Conservation (phyloP, 2,797 vertebrate species). For the Vipera ursinii region DNA sequence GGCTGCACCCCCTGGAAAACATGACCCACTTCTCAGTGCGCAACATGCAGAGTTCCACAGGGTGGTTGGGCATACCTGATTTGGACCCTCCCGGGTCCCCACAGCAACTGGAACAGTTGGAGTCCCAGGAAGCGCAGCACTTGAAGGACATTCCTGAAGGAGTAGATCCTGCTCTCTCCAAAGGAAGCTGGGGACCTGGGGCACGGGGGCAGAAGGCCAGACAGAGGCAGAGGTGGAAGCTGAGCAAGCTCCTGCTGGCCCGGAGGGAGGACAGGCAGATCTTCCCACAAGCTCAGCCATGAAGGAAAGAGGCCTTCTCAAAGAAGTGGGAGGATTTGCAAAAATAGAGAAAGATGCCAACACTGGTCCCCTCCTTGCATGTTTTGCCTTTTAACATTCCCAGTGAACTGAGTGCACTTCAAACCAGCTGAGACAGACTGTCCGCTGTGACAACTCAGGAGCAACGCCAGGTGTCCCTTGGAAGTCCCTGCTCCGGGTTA, state of each 20-base stretch:
- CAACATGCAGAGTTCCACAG: not conserved
- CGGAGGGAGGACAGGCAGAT: not conserved
- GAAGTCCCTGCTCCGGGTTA: not conserved
- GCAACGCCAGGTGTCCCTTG: not conserved
- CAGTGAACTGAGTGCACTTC: not conserved
- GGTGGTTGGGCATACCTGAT: conserved; percentile 42
- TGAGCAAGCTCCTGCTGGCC: not conserved
- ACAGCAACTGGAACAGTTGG: conserved; percentile 47
- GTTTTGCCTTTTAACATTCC: not conserved
- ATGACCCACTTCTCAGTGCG: not conserved
- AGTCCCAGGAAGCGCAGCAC: conserved; percentile 49
- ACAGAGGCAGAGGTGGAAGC: not conserved
- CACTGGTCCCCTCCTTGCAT: not conserved
- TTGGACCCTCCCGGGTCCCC: not conserved
- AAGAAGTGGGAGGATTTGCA: not conserved
- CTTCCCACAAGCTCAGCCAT: not conserved
- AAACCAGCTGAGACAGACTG: not conserved
- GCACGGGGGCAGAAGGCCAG: not conserved
- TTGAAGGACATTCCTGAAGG: conserved; percentile 56
- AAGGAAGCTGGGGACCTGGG: not conserved
- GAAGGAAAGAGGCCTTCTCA: not conserved
- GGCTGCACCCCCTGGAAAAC: not conserved
- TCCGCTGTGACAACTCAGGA: not conserved
- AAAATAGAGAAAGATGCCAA: not conserved
- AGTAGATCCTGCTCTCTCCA: conserved; percentile 53